Evolutionary conservation across 2,888 invertebrate genomes (phyloP).

Genomic region (Eustalomyia histrio): DNA sequence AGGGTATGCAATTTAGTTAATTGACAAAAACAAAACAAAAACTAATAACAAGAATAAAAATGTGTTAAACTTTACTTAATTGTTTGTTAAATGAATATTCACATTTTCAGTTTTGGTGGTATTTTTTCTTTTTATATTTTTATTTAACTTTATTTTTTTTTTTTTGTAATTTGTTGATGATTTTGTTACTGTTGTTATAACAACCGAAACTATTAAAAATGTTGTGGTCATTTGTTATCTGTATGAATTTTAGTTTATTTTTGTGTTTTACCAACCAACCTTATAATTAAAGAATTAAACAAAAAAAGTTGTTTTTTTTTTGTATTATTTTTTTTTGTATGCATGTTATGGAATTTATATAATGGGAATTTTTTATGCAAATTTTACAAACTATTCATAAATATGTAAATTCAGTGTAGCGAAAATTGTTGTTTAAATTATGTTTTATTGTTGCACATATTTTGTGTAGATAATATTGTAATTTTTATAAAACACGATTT

Average conservation of each 20-base stretch:
- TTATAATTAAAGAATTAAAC: constrained; percentile 55
- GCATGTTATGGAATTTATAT: constrained; percentile 16
- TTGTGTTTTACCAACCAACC: constrained; percentile 46
- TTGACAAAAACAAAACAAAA: no score
- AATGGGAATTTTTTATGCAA: constrained; percentile 40
- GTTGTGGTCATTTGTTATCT: constrained; percentile 56
- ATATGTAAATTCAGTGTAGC: no score
- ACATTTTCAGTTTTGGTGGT: constrained; percentile 13
- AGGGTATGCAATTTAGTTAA: no score
- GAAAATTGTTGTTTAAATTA: no score
- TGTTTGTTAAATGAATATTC: constrained; percentile 57
- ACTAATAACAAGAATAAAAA: neutral
- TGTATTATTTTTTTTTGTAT: neutral
- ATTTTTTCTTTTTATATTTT: no score
- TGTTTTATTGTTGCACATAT: no score
- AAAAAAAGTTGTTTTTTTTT: constrained; percentile 30
- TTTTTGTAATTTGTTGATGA: constrained; percentile 34
- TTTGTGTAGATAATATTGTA: no score
- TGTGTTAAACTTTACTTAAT: constrained; percentile 58
- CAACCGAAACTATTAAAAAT: constrained; percentile 41
- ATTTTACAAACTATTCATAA: constrained; percentile 22
- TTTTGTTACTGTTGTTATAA: constrained; percentile 38
- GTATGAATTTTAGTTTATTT: constrained; percentile 23
- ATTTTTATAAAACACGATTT: no score
- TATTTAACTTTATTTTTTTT: no score